Conservation (phyloP, 2,113 vertebrate species). For the Rhegmatorhina hoffmannsi region DNA sequence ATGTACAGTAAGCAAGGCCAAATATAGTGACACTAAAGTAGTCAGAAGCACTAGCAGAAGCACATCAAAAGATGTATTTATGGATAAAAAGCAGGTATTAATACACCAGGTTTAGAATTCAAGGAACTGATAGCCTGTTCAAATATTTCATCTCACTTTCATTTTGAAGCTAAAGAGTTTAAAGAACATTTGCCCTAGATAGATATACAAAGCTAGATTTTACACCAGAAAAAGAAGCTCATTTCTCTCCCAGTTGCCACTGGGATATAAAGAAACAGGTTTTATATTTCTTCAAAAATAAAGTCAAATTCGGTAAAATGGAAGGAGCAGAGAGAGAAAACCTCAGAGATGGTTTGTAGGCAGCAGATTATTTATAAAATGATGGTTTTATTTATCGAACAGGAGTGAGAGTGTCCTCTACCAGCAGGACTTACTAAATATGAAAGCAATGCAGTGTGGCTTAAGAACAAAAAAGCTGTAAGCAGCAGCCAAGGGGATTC, state of each 20-base stretch:
- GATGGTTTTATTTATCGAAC: background rate
- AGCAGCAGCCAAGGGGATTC: background rate
- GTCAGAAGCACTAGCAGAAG: background rate
- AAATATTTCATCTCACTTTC: background rate
- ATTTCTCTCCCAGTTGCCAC: background rate
- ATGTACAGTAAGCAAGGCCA: background rate
- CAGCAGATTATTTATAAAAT: background rate
- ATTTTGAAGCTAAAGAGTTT: background rate
- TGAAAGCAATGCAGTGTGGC: background rate
- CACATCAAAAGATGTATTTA: background rate
- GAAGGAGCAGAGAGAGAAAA: background rate
- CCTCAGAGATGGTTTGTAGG: background rate
- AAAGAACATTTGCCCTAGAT: background rate
- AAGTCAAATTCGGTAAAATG: background rate
- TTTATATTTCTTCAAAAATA: background rate
- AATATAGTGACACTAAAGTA: background rate
- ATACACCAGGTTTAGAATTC: background rate
- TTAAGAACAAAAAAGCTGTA: background rate
- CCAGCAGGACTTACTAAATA: background rate
- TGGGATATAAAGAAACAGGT: background rate
- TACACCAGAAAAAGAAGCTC: background rate
- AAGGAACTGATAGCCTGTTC: background rate
- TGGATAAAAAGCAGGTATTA: background rate
- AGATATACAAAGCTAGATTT: background rate
- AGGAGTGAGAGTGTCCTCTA: background rate